Conservation (phyloP, 2,113 vertebrate species). For the Paramisgurnus dabryanus region DNA sequence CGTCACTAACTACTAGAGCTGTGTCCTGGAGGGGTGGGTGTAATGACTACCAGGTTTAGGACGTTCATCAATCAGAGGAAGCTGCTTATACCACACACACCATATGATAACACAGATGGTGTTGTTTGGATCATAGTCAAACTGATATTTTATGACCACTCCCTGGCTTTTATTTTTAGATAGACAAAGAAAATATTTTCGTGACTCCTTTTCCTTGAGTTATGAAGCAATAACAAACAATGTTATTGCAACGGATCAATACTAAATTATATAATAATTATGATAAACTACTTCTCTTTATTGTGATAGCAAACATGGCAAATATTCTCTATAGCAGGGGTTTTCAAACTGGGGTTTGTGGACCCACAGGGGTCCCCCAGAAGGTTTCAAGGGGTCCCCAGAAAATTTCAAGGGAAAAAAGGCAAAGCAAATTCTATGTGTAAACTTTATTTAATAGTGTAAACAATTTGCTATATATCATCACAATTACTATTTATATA, state of each 20-base stretch:
- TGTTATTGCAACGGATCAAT: conserved; percentile 5
- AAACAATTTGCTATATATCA: too few relatives aligned
- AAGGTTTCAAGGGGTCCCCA: too few relatives aligned
- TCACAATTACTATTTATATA: too few relatives aligned
- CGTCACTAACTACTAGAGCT: not conserved
- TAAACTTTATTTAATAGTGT: too few relatives aligned
- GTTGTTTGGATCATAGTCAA: conserved; percentile 47
- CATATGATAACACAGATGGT: conserved; percentile 57
- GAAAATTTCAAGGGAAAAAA: too few relatives aligned
- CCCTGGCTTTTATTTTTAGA: conserved; percentile 57
- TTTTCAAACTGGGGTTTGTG: too few relatives aligned
- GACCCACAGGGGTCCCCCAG: too few relatives aligned
- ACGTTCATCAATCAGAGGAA: conserved; percentile 45
- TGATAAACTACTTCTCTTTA: not conserved
- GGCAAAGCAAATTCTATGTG: too few relatives aligned
- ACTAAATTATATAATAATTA: conserved; percentile 3
- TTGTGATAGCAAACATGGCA: not conserved
- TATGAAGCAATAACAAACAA: not conserved
- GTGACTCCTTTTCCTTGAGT: conserved; percentile 12
- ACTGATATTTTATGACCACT: conserved; percentile 52
- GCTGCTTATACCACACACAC: conserved; percentile 24
- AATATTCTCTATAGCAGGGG: too few relatives aligned
- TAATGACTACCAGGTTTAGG: conserved; percentile 63
- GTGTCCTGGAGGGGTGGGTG: not conserved
- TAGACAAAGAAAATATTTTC: conserved; percentile 58